A percentile compares a stretch with the other conserved stretches of the same genome.
These are phyloP conservation scores for Tonatia bakeri DNA, from an alignment of 2,113 vertebrate species.

Conservation along the genomic window DNA sequence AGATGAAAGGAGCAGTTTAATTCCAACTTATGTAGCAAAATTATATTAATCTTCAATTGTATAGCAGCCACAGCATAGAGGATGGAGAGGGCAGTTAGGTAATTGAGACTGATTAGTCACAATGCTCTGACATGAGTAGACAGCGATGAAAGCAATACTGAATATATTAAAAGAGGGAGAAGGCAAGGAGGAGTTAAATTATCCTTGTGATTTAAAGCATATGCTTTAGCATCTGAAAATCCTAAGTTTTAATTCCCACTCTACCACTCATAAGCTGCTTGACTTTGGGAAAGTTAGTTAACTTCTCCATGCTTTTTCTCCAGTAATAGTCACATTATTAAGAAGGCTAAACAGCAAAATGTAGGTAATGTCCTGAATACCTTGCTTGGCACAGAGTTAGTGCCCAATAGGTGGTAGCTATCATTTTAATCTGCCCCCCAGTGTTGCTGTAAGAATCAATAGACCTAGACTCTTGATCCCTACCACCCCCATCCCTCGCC, in stretches of 20 bases:
- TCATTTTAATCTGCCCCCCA: background rate
- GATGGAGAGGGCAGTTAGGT: background rate
- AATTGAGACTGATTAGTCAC: background rate
- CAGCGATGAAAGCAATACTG: background rate
- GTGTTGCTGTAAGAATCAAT: background rate
- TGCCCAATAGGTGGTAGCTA: background rate
- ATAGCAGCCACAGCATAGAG: background rate
- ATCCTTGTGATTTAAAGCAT: background rate
- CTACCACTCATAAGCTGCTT: background rate
- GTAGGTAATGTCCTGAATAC: background rate
- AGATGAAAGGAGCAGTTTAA: background rate
- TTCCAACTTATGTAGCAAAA: background rate
- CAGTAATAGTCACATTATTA: background rate
- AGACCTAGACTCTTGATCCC: background rate
- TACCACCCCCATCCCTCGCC: background rate
- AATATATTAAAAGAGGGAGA: background rate
- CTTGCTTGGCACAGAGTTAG: background rate
- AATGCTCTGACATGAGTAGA: background rate
- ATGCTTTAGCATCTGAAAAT: conserved; percentile 12
- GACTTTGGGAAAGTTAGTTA: background rate
- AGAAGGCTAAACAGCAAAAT: background rate
- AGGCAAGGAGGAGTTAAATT: background rate
- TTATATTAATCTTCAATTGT: conserved; percentile 25
- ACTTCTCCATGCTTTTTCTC: background rate
- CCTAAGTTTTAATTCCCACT: background rate